Conservation (phyloP, 53 echinoderm and acorn worm genomes). For the Apostichopus leukothele region DNA sequence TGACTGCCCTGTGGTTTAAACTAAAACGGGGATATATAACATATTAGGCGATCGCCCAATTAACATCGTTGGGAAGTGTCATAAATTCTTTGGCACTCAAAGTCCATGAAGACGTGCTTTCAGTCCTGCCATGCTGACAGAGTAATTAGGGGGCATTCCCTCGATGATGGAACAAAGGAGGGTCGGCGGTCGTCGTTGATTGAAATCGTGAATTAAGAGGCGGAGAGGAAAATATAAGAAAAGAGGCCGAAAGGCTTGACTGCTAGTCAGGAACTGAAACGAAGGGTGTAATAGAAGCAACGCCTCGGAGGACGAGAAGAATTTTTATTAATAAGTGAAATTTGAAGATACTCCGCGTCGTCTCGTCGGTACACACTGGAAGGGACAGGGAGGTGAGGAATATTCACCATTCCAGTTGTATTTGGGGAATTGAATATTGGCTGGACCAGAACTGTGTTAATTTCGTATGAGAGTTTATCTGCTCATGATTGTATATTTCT, state of each 20-base stretch:
- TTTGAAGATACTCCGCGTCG: no score
- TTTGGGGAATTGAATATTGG: no score
- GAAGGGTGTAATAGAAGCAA: not conserved
- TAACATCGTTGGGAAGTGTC: not conserved
- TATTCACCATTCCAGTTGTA: no score
- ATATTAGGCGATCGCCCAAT: not conserved
- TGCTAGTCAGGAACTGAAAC: not conserved
- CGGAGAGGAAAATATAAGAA: not conserved
- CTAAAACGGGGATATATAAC: no score
- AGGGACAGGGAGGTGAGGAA: no score
- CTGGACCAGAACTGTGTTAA: no score
- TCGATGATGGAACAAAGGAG: not conserved
- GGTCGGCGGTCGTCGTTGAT: not conserved
- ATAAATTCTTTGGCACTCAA: not conserved
- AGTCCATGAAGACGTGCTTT: not conserved
- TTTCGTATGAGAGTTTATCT: no score
- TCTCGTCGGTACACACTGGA: no score
- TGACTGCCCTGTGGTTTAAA: not conserved
- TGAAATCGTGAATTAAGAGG: constrained; percentile 15
- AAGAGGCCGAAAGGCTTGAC: not conserved
- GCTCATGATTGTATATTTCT: no score
- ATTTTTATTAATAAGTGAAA: no score
- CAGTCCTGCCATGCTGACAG: not conserved
- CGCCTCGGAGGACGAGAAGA: not conserved
- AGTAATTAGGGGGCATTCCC: constrained; percentile 35